Percentiles rank a stretch among this genome's conserved stretches.
Evolutionary conservation across 2,888 invertebrate species (phyloP).

Genomic region (Nephrotoma appendiculata): DNA sequence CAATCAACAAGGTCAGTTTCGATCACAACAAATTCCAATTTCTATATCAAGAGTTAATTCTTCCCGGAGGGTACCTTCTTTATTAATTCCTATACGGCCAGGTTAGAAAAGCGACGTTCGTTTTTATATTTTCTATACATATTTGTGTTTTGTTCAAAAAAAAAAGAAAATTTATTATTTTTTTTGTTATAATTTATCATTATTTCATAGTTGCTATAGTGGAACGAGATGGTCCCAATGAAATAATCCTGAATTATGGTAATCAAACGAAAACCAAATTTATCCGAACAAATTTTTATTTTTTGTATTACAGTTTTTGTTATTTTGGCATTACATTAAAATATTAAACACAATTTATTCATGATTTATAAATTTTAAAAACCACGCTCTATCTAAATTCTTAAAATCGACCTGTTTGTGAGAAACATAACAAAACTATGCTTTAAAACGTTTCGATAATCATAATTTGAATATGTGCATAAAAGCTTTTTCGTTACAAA

Average conservation of each 20-base stretch:
- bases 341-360: background rate
- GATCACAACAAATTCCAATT: slow-evolving; percentile 4
- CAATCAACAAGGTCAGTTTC: slow-evolving; percentile 10
- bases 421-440: background rate
- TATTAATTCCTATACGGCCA: slow-evolving; percentile 1
- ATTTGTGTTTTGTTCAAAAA: background rate
- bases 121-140: background rate
- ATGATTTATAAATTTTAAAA: background rate
- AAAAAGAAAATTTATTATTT: background rate
- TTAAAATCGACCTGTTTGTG: background rate
- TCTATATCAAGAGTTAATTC: background rate
- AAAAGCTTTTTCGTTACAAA: background rate
- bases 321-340: background rate
- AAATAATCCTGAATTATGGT: slow-evolving; percentile 5
- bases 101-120: slow-evolving; percentile 5
- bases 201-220: slow-evolving; percentile 2
- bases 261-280: slow-evolving; percentile 1
- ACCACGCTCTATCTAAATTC: background rate
- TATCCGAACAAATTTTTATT: background rate
- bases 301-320: background rate
- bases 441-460: background rate
- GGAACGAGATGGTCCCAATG: background rate
- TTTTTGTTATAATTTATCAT: background rate
- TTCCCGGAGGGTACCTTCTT: background rate
- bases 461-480: background rate